Percentiles rank a stretch among this genome's conserved stretches.
Conservation (phyloP, 1,140 invertebrate genomes). For the Drosophila watanabei region DNA sequence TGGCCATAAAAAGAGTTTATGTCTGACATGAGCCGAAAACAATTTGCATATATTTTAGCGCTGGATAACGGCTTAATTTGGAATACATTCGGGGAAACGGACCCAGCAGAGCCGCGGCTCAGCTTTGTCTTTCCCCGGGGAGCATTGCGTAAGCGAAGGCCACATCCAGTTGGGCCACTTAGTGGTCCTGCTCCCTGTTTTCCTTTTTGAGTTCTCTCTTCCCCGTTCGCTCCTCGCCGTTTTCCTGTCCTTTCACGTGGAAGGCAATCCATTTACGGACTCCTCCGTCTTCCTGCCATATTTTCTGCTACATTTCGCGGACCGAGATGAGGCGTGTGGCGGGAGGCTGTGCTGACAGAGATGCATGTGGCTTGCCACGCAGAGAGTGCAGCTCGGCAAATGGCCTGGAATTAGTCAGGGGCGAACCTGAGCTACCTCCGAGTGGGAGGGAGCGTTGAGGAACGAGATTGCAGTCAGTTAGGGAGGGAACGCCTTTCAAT, state of each 20-base stretch:
- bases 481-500: background rate
- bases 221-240: background rate
- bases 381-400: slow-evolving; percentile 34
- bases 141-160: slow-evolving; percentile 50
- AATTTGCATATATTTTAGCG: slow-evolving; percentile 76
- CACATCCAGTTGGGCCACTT: slow-evolving; percentile 28
- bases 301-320: slow-evolving; percentile 39
- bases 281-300: slow-evolving; percentile 40
- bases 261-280: slow-evolving; percentile 81
- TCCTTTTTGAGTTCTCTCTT: too few relatives aligned
- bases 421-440: slow-evolving; percentile 19
- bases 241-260: slow-evolving; percentile 37
- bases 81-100: slow-evolving; percentile 33
- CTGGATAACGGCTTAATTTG: slow-evolving; percentile 78
- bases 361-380: slow-evolving; percentile 42
- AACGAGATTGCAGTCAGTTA: too few relatives aligned
- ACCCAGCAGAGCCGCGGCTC: background rate
- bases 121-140: slow-evolving; percentile 25
- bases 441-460: background rate
- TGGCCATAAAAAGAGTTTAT: slow-evolving; percentile 78
- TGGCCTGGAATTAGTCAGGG: slow-evolving; percentile 44
- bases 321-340: background rate
- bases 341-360: slow-evolving; percentile 31
- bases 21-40: slow-evolving; percentile 83
- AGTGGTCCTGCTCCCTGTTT: slow-evolving; percentile 6